Evolutionary conservation across 1,140 invertebrate genomes (phyloP).

Genomic region (Bombus affinis): DNA sequence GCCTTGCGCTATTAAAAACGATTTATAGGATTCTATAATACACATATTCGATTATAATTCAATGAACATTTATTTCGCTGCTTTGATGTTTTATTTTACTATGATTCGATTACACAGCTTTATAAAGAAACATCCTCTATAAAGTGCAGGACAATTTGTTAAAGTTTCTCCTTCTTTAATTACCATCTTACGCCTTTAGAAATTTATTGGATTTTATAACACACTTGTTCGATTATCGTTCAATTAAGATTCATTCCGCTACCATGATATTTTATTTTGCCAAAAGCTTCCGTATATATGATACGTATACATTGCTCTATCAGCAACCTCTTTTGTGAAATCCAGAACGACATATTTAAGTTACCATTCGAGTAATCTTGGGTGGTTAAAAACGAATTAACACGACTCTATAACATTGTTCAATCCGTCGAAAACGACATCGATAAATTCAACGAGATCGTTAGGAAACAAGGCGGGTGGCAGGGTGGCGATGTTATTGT

Average conservation of each 20-base stretch:
- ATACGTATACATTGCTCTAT: too few relatives aligned
- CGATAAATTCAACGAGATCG: conserved; percentile 11
- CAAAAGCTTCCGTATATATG: too few relatives aligned
- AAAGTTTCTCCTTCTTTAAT: too few relatives aligned
- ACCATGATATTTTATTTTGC: not conserved
- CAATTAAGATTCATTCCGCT: not conserved
- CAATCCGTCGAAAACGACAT: not conserved
- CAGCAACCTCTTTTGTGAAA: not conserved
- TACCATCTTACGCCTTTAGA: too few relatives aligned
- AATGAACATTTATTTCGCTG: not conserved
- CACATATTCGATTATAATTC: not conserved
- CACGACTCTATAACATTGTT: too few relatives aligned
- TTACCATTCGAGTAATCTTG: not conserved
- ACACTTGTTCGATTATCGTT: not conserved
- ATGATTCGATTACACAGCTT: too few relatives aligned
- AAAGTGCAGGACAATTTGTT: not conserved
- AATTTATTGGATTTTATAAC: too few relatives aligned
- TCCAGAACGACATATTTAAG: not conserved
- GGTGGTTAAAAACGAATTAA: not conserved
- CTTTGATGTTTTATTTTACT: not conserved
- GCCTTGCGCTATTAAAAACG: too few relatives aligned
- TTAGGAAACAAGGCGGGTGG: not conserved
- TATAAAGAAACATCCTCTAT: not conserved
- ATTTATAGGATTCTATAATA: too few relatives aligned
- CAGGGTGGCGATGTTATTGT: conserved; percentile 34